Evolutionary conservation across 2,888 invertebrate species (phyloP), one percentile per base, ranked within the genome.

Genomic region (Melinaea menophilus): DNA sequence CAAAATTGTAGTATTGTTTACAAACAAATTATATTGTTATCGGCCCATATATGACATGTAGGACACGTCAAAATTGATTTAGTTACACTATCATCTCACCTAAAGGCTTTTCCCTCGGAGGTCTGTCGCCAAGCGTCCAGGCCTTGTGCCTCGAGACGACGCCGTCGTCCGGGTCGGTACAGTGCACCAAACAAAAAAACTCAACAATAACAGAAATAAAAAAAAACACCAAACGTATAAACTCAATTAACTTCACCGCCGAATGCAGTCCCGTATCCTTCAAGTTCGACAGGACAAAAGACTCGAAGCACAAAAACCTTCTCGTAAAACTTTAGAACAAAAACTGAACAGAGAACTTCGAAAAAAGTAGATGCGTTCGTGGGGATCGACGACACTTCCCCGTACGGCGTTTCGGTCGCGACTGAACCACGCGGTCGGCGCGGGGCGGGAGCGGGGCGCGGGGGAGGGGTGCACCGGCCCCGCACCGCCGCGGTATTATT

Each of bases 121-220:
- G 80, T 82, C 81, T 80, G 83, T 79, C 76, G 79, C 79, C 78
- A 81, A 80, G 84, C 83, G 87, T 84, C 86, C 89, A 88, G 87
- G 82, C 84, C 81, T 79, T 81, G 75, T 80, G 82, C 85, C 85
- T 85, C 83, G 81, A 74, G 80, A 83, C 85, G 82, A 82, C 85
- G 80, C 76, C 87, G 86, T 83, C 84, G 86, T 88, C 83, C 82
- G 83, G 78, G 83, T 85, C 87, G 88, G 82, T 88, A 85, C 89
- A 88, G 86, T 89, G 88, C 90, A 90, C 90, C 86, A 89, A 89
- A 89, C 88, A 88, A 89, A 90, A 80, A 88, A 90, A 89, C 87
- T 88, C 77, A 90, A 90, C 88, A 90, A 90, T 86, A 89, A 90
- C 87, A 88, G 63, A 65, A 65, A 62, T 56, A 58, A 57, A 86